These are phyloP conservation scores for Pteronotus mesoamericanus DNA, from an alignment of 2,797 vertebrate genomes.

Conservation along the genomic window DNA sequence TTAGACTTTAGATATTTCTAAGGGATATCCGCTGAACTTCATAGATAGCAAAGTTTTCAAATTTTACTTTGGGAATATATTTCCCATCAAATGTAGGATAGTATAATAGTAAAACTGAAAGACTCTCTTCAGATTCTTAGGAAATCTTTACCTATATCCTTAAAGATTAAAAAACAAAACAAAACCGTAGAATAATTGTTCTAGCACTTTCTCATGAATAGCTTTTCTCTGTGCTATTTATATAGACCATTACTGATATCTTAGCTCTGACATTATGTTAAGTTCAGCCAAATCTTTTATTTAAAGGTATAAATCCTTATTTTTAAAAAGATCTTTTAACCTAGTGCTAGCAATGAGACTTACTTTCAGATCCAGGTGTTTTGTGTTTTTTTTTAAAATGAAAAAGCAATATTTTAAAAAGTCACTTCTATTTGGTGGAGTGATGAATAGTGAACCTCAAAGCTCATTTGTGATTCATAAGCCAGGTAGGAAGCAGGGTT, in stretches of 20 bases:
- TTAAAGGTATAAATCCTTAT: background rate
- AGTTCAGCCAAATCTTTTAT: background rate
- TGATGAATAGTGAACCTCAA: background rate
- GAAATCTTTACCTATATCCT: background rate
- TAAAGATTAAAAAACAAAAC: background rate
- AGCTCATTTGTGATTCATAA: background rate
- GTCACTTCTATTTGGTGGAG: background rate
- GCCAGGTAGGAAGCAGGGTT: background rate
- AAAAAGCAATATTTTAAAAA: background rate
- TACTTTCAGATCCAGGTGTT: background rate
- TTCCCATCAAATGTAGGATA: background rate
- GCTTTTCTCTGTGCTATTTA: background rate
- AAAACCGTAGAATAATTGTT: background rate
- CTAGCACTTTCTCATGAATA: background rate
- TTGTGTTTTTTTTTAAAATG: background rate
- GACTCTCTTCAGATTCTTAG: background rate
- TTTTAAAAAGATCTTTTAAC: background rate
- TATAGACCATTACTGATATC: background rate
- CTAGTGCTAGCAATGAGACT: background rate
- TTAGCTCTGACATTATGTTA: background rate
- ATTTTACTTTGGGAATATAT: background rate
- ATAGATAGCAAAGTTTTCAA: background rate
- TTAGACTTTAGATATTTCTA: background rate
- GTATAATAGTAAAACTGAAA: background rate
- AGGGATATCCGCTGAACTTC: background rate